Evolutionary conservation across 2,888 invertebrate genomes (phyloP).

Genomic region (Agriopis aurantiaria): DNA sequence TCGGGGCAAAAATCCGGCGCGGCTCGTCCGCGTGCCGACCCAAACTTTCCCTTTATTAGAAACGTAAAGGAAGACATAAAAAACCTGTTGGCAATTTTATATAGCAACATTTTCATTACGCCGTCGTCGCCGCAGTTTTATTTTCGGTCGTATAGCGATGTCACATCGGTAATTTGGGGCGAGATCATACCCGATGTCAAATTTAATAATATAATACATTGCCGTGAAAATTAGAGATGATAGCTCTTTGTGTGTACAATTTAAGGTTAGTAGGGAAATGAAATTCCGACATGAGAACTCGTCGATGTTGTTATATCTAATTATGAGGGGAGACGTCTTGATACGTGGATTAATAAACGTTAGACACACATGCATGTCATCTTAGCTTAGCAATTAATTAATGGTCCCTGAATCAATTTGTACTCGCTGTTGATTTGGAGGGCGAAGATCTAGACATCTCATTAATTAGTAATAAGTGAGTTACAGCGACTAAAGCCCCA

Average conservation of each 20-base stretch:
- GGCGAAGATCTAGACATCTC: slow-evolving; percentile 6
- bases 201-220: slow-evolving; percentile 68
- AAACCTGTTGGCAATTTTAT: slow-evolving; percentile 70
- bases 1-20: slow-evolving; percentile 64
- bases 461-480: slow-evolving; percentile 1
- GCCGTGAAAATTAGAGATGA: slow-evolving; percentile 61
- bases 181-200: slow-evolving; percentile 51
- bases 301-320: slow-evolving; percentile 35
- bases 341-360: slow-evolving; percentile 38
- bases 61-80: slow-evolving; percentile 64
- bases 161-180: slow-evolving; percentile 46
- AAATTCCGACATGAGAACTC: slow-evolving; percentile 50
- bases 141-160: slow-evolving; percentile 60
- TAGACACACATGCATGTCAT: slow-evolving; percentile 27
- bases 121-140: slow-evolving; percentile 65
- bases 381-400: slow-evolving; percentile 24
- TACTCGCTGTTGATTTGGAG: slow-evolving; percentile 24
- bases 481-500: too few relatives aligned
- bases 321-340: slow-evolving; percentile 30
- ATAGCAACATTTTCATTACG: slow-evolving; percentile 74
- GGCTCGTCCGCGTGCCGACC: slow-evolving; percentile 52
- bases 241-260: slow-evolving; percentile 56
- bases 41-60: slow-evolving; percentile 75
- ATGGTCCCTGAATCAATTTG: slow-evolving; percentile 25
- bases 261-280: slow-evolving; percentile 51